These are phyloP conservation scores for Vanessa tameamea DNA, from an alignment of 1,140 invertebrate species.

Conservation along the genomic window DNA sequence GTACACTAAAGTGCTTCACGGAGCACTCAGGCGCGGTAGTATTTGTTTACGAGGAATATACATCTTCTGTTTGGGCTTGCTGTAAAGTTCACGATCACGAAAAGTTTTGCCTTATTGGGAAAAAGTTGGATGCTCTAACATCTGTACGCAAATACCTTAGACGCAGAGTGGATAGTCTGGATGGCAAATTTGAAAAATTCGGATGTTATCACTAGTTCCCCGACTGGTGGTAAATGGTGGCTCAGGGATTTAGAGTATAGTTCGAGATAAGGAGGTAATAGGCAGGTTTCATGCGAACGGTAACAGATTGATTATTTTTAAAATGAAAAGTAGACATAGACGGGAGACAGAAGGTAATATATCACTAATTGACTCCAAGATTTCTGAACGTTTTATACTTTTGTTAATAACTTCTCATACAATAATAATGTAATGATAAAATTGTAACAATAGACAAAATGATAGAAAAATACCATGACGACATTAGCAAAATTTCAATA, in stretches of 20 bases:
- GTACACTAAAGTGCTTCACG: not conserved
- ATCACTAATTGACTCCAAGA: not conserved
- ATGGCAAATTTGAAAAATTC: too few species aligned
- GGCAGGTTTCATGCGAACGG: not conserved
- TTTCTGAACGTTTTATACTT: too few species aligned
- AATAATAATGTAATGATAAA: too few species aligned
- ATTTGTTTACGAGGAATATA: not conserved
- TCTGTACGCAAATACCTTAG: not conserved
- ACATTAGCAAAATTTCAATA: not conserved
- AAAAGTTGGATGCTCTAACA: slow-evolving; percentile 12
- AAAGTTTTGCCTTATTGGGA: slow-evolving; percentile 14
- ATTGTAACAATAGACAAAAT: not conserved
- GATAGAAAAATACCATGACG: not conserved
- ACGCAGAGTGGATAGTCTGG: too few species aligned
- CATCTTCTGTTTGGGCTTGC: not conserved
- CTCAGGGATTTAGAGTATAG: not conserved
- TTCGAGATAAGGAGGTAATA: not conserved
- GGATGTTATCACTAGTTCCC: too few species aligned
- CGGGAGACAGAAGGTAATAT: not conserved
- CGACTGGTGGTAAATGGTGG: not conserved
- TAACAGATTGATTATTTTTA: too few species aligned
- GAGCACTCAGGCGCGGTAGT: slow-evolving; percentile 4
- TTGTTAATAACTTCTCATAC: too few species aligned
- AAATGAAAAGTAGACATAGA: not conserved
- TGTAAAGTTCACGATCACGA: slow-evolving; percentile 1